Base-by-base conservation (phyloP, 2,797 vertebrate species). In the Chiloscyllium punctatum region DNA sequence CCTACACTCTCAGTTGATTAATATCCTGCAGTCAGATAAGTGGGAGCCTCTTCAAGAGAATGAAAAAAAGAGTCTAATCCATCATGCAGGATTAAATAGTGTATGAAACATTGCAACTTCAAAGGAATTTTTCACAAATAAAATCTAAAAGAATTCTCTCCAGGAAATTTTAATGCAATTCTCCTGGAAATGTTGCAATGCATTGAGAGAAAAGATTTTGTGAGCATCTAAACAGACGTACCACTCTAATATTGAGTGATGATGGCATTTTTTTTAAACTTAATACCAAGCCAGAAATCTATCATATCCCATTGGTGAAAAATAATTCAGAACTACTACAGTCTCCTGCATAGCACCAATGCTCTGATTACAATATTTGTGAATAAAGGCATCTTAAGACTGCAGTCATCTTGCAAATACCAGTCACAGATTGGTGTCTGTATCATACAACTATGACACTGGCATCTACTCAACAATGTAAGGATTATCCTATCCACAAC, bases 1-100 rank as follows among this genome's bases (percentile, higher is more conserved):
- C 42, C 37, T 72, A 51, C 37, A 27, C 27, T 72, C 42, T 53
- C 48, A 94, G 94, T 72, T 94, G 94, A 94, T 94, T 94, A 94
- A 94, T 94, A 53, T 94, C 94, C 37, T 94, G 69, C 37, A 94
- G 94, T 94, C 94, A 94, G 94, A 94, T 94, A 72, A 94, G 92
- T 71, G 48, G 42, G 68, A 69, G 27, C 92, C 94, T 74, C 94
- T 74, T 94, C 94, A 94, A 27, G 42, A 94, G 42, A 72, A 94
- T 94, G 42, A 94, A 94, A 94, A 94, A 92, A 68, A 92, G 88
- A 92, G 94, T 42, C 94, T 74, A 94, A 94, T 74, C 94, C 69
- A 94, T 94, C 94, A 74, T 94, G 94, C 69, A 94, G 42, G 42
- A 42, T 94, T 94, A 94, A 92, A 94, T 74, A 94, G 42, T 71